Percentiles rank a stretch among this genome's conserved stretches.
These are phyloP conservation scores for Mastacembelus armatus DNA, from an alignment of 2,797 vertebrate genomes.

Conservation along the genomic window DNA sequence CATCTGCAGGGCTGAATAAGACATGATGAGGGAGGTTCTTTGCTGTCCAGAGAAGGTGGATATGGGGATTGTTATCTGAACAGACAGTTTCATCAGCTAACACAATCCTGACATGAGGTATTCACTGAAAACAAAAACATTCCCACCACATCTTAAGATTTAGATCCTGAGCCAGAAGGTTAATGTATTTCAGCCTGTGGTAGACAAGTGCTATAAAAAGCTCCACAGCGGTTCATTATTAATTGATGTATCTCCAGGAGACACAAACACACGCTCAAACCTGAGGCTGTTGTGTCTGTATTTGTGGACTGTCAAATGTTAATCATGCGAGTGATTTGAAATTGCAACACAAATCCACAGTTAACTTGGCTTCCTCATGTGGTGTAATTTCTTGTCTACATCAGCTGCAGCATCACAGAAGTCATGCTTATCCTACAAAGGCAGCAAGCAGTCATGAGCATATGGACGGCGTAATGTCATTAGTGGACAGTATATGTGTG, in stretches of 20 bases:
- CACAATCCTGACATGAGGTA: slow-evolving; percentile 26
- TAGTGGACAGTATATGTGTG: slow-evolving; percentile 34
- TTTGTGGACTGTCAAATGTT: slow-evolving; percentile 30
- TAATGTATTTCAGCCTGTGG: slow-evolving; percentile 37
- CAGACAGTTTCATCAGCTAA: slow-evolving; percentile 35
- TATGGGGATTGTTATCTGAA: slow-evolving; percentile 34
- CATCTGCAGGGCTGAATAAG: slow-evolving; percentile 35
- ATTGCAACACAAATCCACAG: slow-evolving; percentile 19
- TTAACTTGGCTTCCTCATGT: slow-evolving; percentile 38
- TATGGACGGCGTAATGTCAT: slow-evolving; percentile 41
- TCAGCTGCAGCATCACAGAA: slow-evolving; percentile 23
- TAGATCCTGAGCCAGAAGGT: slow-evolving; percentile 36
- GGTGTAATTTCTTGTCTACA: slow-evolving; percentile 17
- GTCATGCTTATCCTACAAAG: slow-evolving; percentile 2
- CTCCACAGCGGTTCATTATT: slow-evolving; percentile 50
- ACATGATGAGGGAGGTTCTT: slow-evolving; percentile 6
- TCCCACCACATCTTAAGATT: slow-evolving; percentile 14
- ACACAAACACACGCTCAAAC: slow-evolving; percentile 15
- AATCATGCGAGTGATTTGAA: slow-evolving; percentile 22
- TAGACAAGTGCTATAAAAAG: slow-evolving; percentile 45
- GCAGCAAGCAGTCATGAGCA: slow-evolving; percentile 54
- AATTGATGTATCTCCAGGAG: slow-evolving; percentile 46
- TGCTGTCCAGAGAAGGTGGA: slow-evolving; percentile 33
- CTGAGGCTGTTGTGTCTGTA: slow-evolving; percentile 1
- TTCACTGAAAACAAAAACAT: slow-evolving; percentile 43